Base-by-base conservation (phyloP, 2,113 vertebrate genomes). In the Microcebus tavaratra region DNA sequence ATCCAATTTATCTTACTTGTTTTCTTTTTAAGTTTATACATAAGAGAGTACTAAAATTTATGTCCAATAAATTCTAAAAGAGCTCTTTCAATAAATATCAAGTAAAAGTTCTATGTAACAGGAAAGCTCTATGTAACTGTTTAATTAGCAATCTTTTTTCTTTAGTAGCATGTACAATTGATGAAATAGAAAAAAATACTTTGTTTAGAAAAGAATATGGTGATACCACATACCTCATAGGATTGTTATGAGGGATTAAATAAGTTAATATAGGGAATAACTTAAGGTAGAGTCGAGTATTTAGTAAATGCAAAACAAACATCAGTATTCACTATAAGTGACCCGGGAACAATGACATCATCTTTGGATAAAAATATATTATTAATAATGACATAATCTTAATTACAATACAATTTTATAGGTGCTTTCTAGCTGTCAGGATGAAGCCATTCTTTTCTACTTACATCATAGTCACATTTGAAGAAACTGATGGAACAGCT, bases 401-500 rank as follows among this genome's bases (percentile, higher is more conserved):
- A 25, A 63, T 2, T 94, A 17, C 34, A 68, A 70, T 63, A 82
- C 39, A 4, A 0, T 36, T 81, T 61, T 50, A 25, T 27, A n/a
- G 45, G 5, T 72, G 39, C 23, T 39, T 15, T 31, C 93, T 55
- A 31, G 15, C 20, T 70, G 31, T 94, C 50, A 50, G 84, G 85
- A 61, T 5, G 18, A 96, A 93, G 82, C 67, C 83, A 65, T 20
- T 97, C 75, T 96, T 80, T 85, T 98, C 85, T 98, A 99, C 99
- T 99, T 98, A 99, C 99, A 99, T 99, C 96, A 99, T 97, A 70
- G 99, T 99, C 97, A 99, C 98, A 88, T 99, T 99, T 61, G 99
- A 97, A 34, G 99, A 99, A 95, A 99, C 99, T 1, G 96, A 97
- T 1, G 99, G 99, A 85, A 99, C 94, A 25, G 98, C 97, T 94